Conservation (phyloP, 2,113 vertebrate genomes). For the Mesembrinibis cayennensis region DNA sequence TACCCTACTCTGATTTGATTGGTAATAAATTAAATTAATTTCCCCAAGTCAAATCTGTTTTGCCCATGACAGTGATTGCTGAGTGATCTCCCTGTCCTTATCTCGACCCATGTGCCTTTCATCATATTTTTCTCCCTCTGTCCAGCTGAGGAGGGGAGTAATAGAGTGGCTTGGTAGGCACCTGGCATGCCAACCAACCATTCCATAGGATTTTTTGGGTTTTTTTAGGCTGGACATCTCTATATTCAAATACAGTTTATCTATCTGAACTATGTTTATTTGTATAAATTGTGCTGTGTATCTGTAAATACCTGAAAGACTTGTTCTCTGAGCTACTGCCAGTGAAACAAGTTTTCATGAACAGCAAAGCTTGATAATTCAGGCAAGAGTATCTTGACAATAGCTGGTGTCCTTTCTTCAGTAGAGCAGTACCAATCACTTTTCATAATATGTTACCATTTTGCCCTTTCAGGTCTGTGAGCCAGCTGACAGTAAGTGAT, state of each 20-base stretch:
- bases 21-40: neutral
- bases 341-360: neutral
- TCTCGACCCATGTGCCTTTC: neutral
- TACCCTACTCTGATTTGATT: neutral
- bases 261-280: neutral
- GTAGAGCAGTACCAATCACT: neutral
- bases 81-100: neutral
- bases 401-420: neutral
- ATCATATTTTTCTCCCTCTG: neutral
- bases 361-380: neutral
- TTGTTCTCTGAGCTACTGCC: neutral
- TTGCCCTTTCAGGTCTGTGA: neutral
- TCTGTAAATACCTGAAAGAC: neutral
- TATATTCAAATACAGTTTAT: neutral
- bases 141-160: neutral
- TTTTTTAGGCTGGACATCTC: neutral
- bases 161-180: neutral
- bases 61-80: neutral
- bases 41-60: neutral
- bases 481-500: neutral
- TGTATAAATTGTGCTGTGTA: neutral
- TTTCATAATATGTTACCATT: neutral
- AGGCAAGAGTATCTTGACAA: neutral
- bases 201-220: neutral
- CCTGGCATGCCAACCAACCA: neutral